Percentiles rank a stretch among this genome's conserved stretches.
phyloP scores from a whole-genome alignment of 2,113 vertebrate species.

The Chaenogobius annularis region DNA sequence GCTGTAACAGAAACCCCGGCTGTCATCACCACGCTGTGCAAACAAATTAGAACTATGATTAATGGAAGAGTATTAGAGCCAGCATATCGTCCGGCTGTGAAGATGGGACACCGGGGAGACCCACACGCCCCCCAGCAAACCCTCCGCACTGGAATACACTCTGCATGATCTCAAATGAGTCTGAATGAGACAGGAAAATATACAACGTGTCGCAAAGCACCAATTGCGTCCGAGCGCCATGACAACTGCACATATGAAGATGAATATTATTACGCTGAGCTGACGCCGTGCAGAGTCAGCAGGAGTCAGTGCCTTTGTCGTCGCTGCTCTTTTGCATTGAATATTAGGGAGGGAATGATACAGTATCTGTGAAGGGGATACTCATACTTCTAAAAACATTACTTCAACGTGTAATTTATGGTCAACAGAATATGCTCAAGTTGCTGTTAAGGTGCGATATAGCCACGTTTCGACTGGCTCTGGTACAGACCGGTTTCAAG shows the following conservation, averaged over 20 bases:
- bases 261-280: background rate
- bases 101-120: conserved; percentile 69
- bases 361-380: background rate
- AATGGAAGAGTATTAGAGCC: conserved; percentile 86
- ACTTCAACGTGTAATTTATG: too few relatives aligned
- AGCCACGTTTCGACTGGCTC: too few relatives aligned
- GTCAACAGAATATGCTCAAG: background rate
- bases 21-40: conserved; percentile 73
- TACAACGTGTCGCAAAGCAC: background rate
- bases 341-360: background rate
- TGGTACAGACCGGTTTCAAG: too few relatives aligned
- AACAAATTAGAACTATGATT: conserved; percentile 86
- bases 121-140: conserved; percentile 13
- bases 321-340: background rate
- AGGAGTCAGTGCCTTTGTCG: background rate
- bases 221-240: background rate
- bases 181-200: conserved; percentile 1
- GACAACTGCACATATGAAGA: background rate
- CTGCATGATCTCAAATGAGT: background rate
- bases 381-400: background rate
- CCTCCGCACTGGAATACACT: conserved; percentile 1
- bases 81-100: conserved; percentile 80
- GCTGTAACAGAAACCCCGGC: conserved; percentile 67
- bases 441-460: too few relatives aligned
- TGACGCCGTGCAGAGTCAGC: background rate